Evolutionary conservation across 37 sponge, comb jelly and placozoan genomes (phyloP), one percentile per base, ranked within the genome.

Genomic region (Aphrocallistes beatrix): DNA sequence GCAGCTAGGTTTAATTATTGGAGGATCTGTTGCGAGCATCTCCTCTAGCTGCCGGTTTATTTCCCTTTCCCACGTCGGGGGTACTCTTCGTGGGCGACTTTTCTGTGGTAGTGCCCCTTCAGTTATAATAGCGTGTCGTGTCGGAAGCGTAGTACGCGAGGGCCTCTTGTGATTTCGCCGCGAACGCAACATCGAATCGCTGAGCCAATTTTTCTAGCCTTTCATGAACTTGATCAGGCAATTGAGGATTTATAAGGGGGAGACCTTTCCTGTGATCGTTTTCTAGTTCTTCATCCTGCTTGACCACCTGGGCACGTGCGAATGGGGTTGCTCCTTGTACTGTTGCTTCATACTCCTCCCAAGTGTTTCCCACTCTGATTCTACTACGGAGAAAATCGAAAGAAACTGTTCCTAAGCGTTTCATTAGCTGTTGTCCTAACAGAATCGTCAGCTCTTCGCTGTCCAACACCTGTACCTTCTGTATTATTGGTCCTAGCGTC

Each of bases 31-130:
- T 1, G 38, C 19, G 38, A 51, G 38, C 75, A 85, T 85, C 16
- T 51, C 81, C 37, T 85, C 85, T 37, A 85, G 19, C 75, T 60
- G 60, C 60, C 37, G 21, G 39, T 37, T 36, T 0, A 85, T 38
- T 50, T 60, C 75, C 37, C 37, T 23, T 0, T 51, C 37, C 38
- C 17, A 37, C 37, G 38, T 38, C 19, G 51, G 51, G 0, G 85
- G 85, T 23, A 85, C n/a, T 1, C 85, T 37, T 1, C 75, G 19
- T 19, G 85, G 37, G 1, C 60, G 37, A 37, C 51, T 37, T 38
- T 37, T 85, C 75, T 60, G 36, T 0, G 85, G 85, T 13, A 36
- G 39, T 0, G 60, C 38, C 6, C 51, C 85, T 37, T 38, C 85
- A 0, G 85, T 85, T 37, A 51, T 51, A 17, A 85, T 51, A 42